These are phyloP conservation scores for Monoplex corrugatus DNA, from an alignment of 2,888 invertebrate species.

Conservation along the genomic window DNA sequence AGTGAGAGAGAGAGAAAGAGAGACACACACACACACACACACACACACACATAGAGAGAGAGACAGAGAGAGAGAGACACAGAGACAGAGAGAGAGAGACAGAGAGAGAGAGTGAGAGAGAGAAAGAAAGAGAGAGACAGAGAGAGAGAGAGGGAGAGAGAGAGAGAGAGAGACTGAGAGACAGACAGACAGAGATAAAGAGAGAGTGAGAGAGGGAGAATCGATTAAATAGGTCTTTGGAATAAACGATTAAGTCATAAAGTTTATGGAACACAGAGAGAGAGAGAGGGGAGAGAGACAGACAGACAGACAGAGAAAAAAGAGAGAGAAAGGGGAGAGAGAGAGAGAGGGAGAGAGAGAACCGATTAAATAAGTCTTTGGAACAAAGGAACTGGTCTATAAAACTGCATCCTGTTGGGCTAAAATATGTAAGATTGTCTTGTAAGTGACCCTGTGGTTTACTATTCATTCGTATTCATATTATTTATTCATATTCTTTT, in stretches of 20 bases:
- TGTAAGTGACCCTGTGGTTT: not conserved
- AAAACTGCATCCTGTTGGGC: not conserved
- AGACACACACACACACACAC: not conserved
- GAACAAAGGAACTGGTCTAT: not conserved
- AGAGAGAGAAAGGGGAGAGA: not conserved
- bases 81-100: not conserved
- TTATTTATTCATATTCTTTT: no score
- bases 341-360: no score
- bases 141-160: not conserved
- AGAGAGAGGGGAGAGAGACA: not conserved
- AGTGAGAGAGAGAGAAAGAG: no score
- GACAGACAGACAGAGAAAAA: not conserved
- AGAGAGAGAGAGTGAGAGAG: not conserved
- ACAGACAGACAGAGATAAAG: not conserved
- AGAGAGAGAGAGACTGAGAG: conserved; percentile 6
- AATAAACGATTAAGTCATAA: no score
- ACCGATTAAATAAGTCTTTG: not conserved
- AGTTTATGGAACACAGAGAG: not conserved
- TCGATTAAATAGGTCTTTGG: no score
- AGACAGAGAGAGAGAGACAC: not conserved
- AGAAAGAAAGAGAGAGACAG: not conserved
- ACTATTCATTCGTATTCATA: no score
- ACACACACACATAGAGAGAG: not conserved
- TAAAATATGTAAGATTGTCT: not conserved
- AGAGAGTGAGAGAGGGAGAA: no score